Conservation (phyloP, 2,888 invertebrate genomes). For the Limnephilus rhombicus region DNA sequence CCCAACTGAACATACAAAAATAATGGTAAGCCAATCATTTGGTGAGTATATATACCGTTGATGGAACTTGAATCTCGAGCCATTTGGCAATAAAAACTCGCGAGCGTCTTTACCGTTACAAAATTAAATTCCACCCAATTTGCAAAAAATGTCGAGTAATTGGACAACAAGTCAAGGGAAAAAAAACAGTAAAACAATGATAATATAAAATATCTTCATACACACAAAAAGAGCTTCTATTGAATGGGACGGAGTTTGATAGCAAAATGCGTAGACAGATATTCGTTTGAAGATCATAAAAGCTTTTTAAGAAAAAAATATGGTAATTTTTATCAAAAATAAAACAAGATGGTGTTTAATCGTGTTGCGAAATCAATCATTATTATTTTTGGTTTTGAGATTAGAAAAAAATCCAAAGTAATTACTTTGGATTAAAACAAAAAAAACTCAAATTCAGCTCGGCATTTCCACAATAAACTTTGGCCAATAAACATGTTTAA, state of each 20-base stretch:
- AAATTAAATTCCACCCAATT: neutral
- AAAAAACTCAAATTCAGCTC: neutral
- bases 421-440: neutral
- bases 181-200: neutral
- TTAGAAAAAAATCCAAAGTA: neutral
- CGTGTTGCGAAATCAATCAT: no score
- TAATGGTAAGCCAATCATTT: neutral
- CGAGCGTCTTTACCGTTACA: neutral
- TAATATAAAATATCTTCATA: neutral
- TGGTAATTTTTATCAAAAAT: neutral
- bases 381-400: neutral
- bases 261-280: neutral
- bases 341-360: neutral
- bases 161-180: neutral
- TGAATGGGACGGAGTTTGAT: neutral
- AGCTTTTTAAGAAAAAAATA: neutral
- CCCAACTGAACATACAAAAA: neutral
- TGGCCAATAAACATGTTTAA: no score
- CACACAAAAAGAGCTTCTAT: neutral
- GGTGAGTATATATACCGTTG: neutral
- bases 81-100: neutral
- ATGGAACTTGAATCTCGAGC: neutral
- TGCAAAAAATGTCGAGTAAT: neutral
- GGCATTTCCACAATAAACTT: no score
- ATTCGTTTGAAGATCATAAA: neutral